Conservation (phyloP, 2,797 vertebrate species). For the Apogon hyalosoma region DNA sequence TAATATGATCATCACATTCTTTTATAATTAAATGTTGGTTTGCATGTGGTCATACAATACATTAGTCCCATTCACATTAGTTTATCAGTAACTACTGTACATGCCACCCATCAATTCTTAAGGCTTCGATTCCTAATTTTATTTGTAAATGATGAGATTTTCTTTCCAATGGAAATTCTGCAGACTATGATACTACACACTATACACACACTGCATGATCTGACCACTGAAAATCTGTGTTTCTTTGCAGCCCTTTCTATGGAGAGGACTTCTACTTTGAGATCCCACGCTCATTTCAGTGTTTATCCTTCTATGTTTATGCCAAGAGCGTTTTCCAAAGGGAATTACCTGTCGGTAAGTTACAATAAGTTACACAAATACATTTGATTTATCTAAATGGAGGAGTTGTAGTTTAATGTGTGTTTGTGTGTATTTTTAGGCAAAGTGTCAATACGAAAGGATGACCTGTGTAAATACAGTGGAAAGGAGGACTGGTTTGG, state of each 20-base stretch:
- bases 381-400: constrained; percentile 1
- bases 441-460: constrained; percentile 96
- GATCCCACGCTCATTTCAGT: constrained; percentile 97
- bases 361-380: constrained; percentile 17
- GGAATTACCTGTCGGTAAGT: constrained; percentile 94
- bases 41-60: too few species aligned
- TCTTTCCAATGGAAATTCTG: too few species aligned
- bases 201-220: background rate
- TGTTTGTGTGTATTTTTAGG: constrained; percentile 79
- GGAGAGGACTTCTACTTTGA: constrained; percentile 99
- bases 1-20: background rate
- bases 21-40: background rate
- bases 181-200: background rate
- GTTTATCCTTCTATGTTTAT: constrained; percentile 98
- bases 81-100: too few species aligned
- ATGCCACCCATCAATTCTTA: too few species aligned
- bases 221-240: constrained; percentile 22
- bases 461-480: constrained; percentile 92
- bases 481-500: constrained; percentile 96
- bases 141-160: too few species aligned
- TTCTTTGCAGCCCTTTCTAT: constrained; percentile 91
- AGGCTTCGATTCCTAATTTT: too few species aligned
- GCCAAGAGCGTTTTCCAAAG: constrained; percentile 96
- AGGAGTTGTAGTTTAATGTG: constrained; percentile 22
- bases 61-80: too few species aligned